A percentile compares a stretch with the other conserved stretches of the same genome.
phyloP scores from a whole-genome alignment of 2,888 invertebrate species.

The Thera obeliscata region DNA sequence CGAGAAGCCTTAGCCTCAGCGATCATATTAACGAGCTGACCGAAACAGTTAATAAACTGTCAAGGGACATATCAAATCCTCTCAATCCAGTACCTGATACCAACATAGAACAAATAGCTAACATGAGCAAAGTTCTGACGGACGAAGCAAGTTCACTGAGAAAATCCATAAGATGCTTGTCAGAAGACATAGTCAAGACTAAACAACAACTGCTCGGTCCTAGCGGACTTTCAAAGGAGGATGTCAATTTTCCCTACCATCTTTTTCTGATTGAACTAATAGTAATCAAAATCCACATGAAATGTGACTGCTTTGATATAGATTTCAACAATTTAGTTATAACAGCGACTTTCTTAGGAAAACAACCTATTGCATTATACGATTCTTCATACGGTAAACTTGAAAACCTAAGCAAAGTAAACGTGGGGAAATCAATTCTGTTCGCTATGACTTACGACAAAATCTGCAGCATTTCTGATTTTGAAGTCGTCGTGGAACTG shows the following conservation, averaged over 20 bases:
- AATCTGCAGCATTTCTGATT: conserved; percentile 72
- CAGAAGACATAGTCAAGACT: conserved; percentile 65
- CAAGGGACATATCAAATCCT: conserved; percentile 42
- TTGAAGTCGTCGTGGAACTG: conserved; percentile 64
- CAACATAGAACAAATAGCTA: conserved; percentile 71
- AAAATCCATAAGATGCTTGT: conserved; percentile 68
- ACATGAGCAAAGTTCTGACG: conserved; percentile 72
- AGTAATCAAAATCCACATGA: conserved; percentile 79
- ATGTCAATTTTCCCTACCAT: conserved; percentile 73
- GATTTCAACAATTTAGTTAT: conserved; percentile 75
- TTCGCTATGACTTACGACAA: conserved; percentile 81
- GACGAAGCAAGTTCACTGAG: conserved; percentile 73
- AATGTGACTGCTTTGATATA: conserved; percentile 78
- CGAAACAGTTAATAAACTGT: conserved; percentile 55
- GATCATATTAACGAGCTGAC: conserved; percentile 60
- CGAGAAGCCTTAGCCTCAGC: conserved; percentile 53
- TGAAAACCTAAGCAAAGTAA: conserved; percentile 65
- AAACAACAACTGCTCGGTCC: conserved; percentile 57
- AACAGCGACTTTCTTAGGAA: conserved; percentile 71
- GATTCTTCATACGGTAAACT: conserved; percentile 72
- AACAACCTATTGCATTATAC: conserved; percentile 70
- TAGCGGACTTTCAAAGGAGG: conserved; percentile 46
- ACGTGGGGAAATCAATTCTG: conserved; percentile 74
- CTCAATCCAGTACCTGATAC: conserved; percentile 49
- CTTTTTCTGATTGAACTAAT: conserved; percentile 76